phyloP scores from a whole-genome alignment of 2,888 invertebrate genomes.

The Masnerella sp. region DNA sequence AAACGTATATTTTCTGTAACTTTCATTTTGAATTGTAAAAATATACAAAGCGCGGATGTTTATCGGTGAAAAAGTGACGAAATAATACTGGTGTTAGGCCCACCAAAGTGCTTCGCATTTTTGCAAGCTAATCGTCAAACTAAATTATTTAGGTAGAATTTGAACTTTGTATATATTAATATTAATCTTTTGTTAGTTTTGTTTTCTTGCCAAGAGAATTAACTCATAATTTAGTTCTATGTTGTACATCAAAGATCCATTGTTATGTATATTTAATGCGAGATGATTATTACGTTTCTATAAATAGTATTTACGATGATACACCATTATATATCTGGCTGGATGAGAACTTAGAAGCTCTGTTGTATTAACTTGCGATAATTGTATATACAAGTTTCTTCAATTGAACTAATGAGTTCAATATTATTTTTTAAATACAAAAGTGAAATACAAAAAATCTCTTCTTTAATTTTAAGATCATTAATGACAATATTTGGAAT shows the following conservation, averaged over 20 bases:
- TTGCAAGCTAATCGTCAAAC: constrained; percentile 19
- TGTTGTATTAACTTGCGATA: constrained; percentile 27
- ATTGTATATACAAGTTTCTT: neutral
- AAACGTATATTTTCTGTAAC: constrained; percentile 10
- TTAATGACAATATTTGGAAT: neutral
- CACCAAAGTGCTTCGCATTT: constrained; percentile 54
- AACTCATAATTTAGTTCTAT: constrained; percentile 46
- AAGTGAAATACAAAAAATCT: neutral
- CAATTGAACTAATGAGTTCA: neutral
- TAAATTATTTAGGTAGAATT: constrained; percentile 43
- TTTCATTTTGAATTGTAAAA: constrained; percentile 15
- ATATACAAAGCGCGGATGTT: constrained; percentile 3
- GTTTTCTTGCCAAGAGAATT: constrained; percentile 59
- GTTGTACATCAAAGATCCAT: constrained; percentile 53
- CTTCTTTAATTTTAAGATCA: neutral
- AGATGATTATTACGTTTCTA: constrained; percentile 28
- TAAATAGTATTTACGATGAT: constrained; percentile 14
- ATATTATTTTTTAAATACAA: neutral
- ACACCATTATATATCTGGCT: constrained; percentile 17
- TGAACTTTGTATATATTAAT: constrained; percentile 38
- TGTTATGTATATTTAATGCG: constrained; percentile 48
- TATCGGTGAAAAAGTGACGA: constrained; percentile 6
- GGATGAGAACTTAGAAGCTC: constrained; percentile 18
- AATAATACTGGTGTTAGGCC: constrained; percentile 38
- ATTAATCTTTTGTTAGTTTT: constrained; percentile 34